Evolutionary conservation across 2,113 vertebrate species (phyloP).

Genomic region (Carassius carassius): DNA sequence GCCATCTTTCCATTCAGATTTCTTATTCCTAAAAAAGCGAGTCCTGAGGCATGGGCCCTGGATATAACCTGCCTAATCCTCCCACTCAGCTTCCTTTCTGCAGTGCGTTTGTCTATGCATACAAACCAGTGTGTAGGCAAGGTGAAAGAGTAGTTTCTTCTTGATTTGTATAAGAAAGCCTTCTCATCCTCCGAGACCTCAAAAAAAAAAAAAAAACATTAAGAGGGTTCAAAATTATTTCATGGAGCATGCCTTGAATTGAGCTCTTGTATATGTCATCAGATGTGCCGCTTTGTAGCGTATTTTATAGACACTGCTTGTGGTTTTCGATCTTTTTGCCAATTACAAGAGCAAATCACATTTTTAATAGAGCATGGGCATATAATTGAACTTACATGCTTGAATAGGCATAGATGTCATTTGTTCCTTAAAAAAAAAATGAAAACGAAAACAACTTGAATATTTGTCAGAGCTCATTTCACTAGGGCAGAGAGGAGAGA

Average conservation of each 20-base stretch:
- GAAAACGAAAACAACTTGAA: conserved; percentile 34
- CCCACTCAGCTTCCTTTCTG: conserved; percentile 45
- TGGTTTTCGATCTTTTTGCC: conserved; percentile 32
- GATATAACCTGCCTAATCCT: conserved; percentile 53
- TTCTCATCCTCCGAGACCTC: conserved; percentile 15
- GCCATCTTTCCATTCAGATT: conserved; percentile 42
- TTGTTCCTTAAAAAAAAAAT: conserved; percentile 30
- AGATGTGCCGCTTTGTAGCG: conserved; percentile 1
- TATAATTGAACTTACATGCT: conserved; percentile 43
- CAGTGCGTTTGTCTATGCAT: conserved; percentile 18
- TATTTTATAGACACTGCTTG: conserved; percentile 28
- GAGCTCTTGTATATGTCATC: conserved; percentile 20
- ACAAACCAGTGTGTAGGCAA: conserved; percentile 41
- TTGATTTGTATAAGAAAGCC: conserved; percentile 20
- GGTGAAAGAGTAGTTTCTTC: conserved; percentile 22
- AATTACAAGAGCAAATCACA: conserved; percentile 44
- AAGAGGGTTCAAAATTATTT: conserved; percentile 24
- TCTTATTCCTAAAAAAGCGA: conserved; percentile 43
- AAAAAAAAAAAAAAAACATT: conserved; percentile 18
- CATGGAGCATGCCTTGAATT: conserved; percentile 28
- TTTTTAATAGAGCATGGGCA: conserved; percentile 44
- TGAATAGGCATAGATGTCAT: conserved; percentile 36
- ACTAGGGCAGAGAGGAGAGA: conserved; percentile 24
- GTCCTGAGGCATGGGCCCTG: conserved; percentile 47
- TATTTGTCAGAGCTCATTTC: conserved; percentile 44